Conservation (phyloP, 1,140 invertebrate genomes). For the Acyrthosiphon pisum region DNA sequence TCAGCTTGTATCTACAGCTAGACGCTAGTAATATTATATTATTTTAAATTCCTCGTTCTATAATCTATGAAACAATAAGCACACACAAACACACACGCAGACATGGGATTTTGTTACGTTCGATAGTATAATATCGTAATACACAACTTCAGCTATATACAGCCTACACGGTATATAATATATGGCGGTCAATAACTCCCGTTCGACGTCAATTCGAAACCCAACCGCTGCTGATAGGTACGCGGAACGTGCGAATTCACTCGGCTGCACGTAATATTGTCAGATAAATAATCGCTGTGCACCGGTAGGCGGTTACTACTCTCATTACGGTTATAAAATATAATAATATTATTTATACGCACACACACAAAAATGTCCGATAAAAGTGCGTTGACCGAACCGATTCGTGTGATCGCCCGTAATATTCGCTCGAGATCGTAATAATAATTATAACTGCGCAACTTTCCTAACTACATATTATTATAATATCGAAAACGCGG, state of each 20-base stretch:
- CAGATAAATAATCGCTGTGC: background rate
- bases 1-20: too few relatives aligned
- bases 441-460: background rate
- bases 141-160: background rate
- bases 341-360: background rate
- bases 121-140: background rate
- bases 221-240: background rate
- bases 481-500: background rate
- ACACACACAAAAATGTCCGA: background rate
- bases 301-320: background rate
- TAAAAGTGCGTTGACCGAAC: background rate
- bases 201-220: background rate
- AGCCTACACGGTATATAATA: background rate
- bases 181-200: background rate
- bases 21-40: background rate
- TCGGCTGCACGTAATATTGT: background rate
- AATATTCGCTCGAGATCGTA: background rate
- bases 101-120: background rate
- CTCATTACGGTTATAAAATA: background rate
- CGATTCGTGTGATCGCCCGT: background rate
- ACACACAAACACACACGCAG: background rate
- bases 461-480: background rate
- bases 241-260: constrained; percentile 2
- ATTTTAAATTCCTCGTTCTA: background rate
- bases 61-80: background rate